These are phyloP conservation scores for Myiozetetes cayanensis DNA, from an alignment of 2,113 vertebrate genomes.

Conservation along the genomic window DNA sequence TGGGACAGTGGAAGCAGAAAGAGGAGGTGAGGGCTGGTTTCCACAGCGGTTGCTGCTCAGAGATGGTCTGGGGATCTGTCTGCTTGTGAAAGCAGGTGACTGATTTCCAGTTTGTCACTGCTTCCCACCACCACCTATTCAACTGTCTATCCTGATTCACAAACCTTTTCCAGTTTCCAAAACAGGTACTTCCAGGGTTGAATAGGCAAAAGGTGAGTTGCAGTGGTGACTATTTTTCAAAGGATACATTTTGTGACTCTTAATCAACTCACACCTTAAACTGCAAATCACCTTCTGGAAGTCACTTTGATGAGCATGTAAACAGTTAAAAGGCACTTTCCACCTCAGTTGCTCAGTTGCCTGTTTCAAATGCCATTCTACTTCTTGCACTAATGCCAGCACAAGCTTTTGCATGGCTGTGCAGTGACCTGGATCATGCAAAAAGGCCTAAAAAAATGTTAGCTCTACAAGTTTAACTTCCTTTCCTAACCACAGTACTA, in stretches of 20 bases:
- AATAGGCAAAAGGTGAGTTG: neutral
- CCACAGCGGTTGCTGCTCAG: neutral
- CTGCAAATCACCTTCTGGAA: neutral
- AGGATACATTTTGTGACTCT: neutral
- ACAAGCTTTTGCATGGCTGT: neutral
- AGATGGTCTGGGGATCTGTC: neutral
- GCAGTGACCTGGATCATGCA: neutral
- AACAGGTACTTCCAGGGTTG: neutral
- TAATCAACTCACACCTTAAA: neutral
- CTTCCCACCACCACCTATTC: neutral
- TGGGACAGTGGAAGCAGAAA: neutral
- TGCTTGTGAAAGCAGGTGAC: neutral
- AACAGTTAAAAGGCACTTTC: neutral
- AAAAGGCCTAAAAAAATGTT: neutral
- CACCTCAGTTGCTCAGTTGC: neutral
- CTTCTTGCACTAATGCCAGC: neutral
- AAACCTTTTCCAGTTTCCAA: neutral
- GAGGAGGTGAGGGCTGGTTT: neutral
- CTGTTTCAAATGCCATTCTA: neutral
- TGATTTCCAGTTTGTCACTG: neutral
- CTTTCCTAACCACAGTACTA: neutral
- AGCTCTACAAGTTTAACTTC: neutral
- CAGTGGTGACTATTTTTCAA: neutral
- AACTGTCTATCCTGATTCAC: neutral
- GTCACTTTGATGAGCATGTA: neutral